Conservation (phyloP, 2,113 vertebrate species). For the Muscicapa adusta region DNA sequence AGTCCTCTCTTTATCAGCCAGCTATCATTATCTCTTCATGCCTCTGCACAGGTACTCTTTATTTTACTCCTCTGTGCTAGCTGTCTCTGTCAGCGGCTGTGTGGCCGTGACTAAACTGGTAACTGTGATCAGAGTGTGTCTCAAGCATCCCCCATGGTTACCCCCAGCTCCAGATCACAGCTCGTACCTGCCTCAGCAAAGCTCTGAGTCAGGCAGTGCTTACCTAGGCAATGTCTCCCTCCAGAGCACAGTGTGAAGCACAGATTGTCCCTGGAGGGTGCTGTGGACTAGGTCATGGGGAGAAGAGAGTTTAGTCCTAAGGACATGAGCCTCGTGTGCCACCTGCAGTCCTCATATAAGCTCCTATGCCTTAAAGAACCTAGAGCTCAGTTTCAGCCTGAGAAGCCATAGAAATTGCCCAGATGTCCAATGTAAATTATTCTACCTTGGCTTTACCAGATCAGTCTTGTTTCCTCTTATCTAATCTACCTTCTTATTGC, state of each 20-base stretch:
- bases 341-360: neutral
- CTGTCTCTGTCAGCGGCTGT: neutral
- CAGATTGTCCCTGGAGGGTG: neutral
- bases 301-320: neutral
- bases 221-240: neutral
- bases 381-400: neutral
- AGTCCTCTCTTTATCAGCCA: neutral
- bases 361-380: neutral
- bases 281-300: neutral
- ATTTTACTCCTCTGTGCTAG: neutral
- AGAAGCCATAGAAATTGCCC: neutral
- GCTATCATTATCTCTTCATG: neutral
- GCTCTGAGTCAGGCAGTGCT: neutral
- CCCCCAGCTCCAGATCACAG: fast-evolving
- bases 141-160: neutral
- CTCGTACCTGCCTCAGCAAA: neutral
- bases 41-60: neutral
- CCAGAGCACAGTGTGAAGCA: neutral
- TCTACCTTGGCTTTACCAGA: neutral
- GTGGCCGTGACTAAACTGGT: neutral
- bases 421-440: neutral
- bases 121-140: neutral
- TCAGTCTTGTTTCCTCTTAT: neutral
- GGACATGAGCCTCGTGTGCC: neutral
- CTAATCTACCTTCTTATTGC: neutral